Conservation (phyloP, 1,140 invertebrate species). For the Bombus waltoni region DNA sequence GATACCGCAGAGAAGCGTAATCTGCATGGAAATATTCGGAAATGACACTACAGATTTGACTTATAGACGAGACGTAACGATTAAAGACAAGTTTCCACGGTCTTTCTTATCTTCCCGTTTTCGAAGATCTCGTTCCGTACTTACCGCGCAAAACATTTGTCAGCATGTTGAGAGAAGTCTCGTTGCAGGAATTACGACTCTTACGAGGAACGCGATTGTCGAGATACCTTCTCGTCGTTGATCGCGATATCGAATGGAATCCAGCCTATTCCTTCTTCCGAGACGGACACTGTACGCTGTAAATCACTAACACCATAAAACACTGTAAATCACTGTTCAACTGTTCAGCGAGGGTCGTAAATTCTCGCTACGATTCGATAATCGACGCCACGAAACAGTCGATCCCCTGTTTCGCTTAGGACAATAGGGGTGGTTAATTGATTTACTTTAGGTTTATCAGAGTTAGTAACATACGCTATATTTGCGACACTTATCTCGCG, state of each 20-base stretch:
- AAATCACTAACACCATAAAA: too few species aligned
- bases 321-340: too few species aligned
- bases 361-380: too few species aligned
- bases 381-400: too few species aligned
- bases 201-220: neutral
- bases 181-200: neutral
- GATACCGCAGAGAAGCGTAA: too few species aligned
- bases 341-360: too few species aligned
- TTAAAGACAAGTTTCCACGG: neutral
- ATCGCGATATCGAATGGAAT: neutral
- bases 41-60: neutral
- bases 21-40: neutral
- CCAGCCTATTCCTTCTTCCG: neutral
- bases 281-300: neutral
- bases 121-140: neutral
- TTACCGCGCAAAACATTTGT: rapidly evolving
- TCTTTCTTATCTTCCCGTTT: neutral
- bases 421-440: too few species aligned
- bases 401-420: too few species aligned
- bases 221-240: neutral
- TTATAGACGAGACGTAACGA: neutral
- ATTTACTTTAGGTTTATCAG: too few species aligned
- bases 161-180: neutral
- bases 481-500: too few species aligned
- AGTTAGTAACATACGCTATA: too few species aligned